Percentiles rank a stretch among this genome's conserved stretches.
Conservation (phyloP, 2,113 vertebrate genomes). For the Oxyura jamaicensis region DNA sequence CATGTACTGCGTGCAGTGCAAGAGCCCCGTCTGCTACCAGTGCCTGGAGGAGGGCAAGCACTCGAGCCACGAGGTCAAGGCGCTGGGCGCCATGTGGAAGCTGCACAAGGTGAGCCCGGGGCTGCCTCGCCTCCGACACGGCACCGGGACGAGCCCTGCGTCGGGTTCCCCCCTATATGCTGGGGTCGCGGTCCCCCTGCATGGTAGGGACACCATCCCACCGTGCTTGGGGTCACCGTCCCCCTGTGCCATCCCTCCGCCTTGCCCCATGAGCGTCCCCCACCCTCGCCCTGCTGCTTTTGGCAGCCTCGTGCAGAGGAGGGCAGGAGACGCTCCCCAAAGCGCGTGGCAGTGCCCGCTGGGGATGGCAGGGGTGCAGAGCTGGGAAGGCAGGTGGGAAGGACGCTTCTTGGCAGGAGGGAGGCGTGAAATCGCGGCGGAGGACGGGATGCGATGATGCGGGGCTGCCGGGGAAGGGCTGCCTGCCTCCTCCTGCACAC, state of each 20-base stretch:
- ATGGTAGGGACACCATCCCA: too few species aligned
- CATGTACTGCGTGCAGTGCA: slow-evolving; percentile 99
- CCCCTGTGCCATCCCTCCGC: too few species aligned
- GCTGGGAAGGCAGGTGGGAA: background rate
- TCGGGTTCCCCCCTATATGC: background rate
- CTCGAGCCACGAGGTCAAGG: slow-evolving; percentile 95
- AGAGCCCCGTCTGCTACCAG: slow-evolving; percentile 97
- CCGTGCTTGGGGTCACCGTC: too few species aligned
- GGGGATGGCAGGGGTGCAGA: background rate
- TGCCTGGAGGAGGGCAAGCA: slow-evolving; percentile 97
- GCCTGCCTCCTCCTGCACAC: background rate
- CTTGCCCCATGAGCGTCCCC: background rate
- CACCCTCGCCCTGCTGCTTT: rapidly evolving
- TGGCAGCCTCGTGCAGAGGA: background rate
- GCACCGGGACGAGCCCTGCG: rapidly evolving
- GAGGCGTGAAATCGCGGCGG: background rate
- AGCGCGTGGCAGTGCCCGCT: rapidly evolving
- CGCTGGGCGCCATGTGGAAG: slow-evolving; percentile 98
- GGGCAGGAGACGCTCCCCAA: rapidly evolving
- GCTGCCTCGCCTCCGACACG: background rate
- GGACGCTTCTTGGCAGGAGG: background rate
- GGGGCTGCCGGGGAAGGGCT: background rate
- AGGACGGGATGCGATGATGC: background rate
- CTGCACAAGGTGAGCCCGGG: slow-evolving; percentile 91
- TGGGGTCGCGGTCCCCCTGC: too few species aligned